Conservation (phyloP, 2,113 vertebrate species). For the Porphyrio hochstetteri region DNA sequence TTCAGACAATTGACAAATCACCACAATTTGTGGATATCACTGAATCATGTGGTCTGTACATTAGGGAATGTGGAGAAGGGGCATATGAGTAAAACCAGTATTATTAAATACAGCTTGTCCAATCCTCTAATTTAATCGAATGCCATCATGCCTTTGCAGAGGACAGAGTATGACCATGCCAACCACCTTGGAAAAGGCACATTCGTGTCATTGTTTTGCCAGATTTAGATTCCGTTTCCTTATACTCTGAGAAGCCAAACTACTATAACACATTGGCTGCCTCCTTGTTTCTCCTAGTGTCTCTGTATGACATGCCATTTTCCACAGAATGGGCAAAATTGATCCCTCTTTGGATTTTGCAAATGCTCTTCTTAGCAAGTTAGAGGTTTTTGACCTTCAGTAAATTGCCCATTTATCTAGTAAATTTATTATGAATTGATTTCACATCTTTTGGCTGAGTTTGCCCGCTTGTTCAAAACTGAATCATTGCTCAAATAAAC, state of each 20-base stretch:
- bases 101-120: background rate
- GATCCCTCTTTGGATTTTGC: background rate
- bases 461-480: background rate
- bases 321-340: background rate
- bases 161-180: background rate
- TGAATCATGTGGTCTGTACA: background rate
- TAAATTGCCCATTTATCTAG: background rate
- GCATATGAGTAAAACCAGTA: rapidly evolving
- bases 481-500: background rate
- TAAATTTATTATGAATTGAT: constrained; percentile 26
- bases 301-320: background rate
- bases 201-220: background rate
- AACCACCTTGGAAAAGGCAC: background rate
- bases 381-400: background rate
- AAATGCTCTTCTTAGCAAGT: background rate
- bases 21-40: background rate
- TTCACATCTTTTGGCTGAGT: background rate
- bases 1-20: background rate
- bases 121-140: background rate
- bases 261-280: background rate
- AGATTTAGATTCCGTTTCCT: background rate
- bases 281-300: background rate
- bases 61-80: background rate
- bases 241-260: background rate
- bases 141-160: background rate